Percentiles rank a stretch among this genome's conserved stretches.
Conservation (phyloP, 2,888 invertebrate genomes). For the Aphodius granarius region DNA sequence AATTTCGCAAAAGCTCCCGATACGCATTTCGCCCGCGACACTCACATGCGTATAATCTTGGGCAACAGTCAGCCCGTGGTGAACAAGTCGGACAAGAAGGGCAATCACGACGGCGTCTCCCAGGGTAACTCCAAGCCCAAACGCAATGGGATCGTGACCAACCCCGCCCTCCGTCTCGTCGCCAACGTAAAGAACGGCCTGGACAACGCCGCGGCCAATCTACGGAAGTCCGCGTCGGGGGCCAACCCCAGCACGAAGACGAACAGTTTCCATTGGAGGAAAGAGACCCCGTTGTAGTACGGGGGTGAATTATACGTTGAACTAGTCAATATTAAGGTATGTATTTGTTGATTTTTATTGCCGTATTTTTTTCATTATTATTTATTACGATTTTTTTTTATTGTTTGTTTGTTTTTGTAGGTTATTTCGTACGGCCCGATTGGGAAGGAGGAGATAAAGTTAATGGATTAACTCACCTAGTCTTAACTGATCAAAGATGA, state of each 20-base stretch:
- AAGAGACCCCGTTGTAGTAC: slow-evolving; percentile 73
- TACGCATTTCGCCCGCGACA: slow-evolving; percentile 85
- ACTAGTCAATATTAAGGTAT: slow-evolving; percentile 39
- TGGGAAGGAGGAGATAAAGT: not conserved
- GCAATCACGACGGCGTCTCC: slow-evolving; percentile 30
- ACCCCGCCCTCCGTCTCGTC: slow-evolving; percentile 82
- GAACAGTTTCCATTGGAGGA: slow-evolving; percentile 83
- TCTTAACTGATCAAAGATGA: not conserved
- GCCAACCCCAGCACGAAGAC: slow-evolving; percentile 65
- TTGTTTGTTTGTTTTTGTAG: not conserved
- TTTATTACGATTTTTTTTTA: not conserved
- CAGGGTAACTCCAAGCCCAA: slow-evolving; percentile 62
- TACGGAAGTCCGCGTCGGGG: slow-evolving; percentile 63
- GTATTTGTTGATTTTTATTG: not conserved
- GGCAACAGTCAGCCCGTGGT: slow-evolving; percentile 43
- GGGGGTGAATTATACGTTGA: slow-evolving; percentile 23
- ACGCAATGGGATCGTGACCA: slow-evolving; percentile 83
- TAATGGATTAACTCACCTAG: not conserved
- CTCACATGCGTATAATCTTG: slow-evolving; percentile 88
- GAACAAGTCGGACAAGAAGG: slow-evolving; percentile 43
- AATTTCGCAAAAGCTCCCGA: slow-evolving; percentile 61
- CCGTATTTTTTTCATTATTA: not conserved
- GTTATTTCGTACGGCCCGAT: not conserved
- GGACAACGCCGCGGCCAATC: slow-evolving; percentile 65
- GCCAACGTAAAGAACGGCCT: slow-evolving; percentile 75